These are phyloP conservation scores for Panthera uncia DNA, from an alignment of 2,113 vertebrate genomes.

Conservation along the genomic window DNA sequence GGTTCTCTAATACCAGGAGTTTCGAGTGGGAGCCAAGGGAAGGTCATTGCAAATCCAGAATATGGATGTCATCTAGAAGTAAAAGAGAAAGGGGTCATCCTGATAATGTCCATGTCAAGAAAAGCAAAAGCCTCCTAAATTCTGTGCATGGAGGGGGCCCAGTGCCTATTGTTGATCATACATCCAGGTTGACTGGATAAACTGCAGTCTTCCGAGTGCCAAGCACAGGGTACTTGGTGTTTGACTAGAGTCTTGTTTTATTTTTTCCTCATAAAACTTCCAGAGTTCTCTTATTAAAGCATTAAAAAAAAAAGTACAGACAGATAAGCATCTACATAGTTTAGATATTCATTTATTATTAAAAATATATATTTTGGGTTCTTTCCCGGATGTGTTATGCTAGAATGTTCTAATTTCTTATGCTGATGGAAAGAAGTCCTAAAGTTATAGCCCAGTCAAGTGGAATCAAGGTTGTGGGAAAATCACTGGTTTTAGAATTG, in stretches of 20 bases:
- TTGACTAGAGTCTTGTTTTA: background rate
- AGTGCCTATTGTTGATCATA: background rate
- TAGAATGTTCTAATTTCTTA: background rate
- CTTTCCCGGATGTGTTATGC: background rate
- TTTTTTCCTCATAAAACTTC: background rate
- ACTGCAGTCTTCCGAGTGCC: background rate
- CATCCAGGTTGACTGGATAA: background rate
- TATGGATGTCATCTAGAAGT: background rate
- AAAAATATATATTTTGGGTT: background rate
- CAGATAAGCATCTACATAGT: background rate
- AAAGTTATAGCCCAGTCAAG: background rate
- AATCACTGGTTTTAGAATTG: background rate
- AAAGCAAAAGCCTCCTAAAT: background rate
- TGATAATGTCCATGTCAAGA: background rate
- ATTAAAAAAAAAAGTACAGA: background rate
- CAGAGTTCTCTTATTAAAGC: background rate
- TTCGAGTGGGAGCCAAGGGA: background rate
- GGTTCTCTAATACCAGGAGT: background rate
- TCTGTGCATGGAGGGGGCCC: background rate
- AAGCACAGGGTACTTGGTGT: background rate
- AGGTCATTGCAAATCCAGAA: background rate
- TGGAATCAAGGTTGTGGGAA: background rate
- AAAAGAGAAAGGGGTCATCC: background rate
- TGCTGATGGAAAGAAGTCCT: background rate
- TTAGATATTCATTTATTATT: background rate